A percentile compares a stretch with the other conserved stretches of the same genome.
Conservation (phyloP, 2,113 vertebrate species). For the Antechinus stuartii region DNA sequence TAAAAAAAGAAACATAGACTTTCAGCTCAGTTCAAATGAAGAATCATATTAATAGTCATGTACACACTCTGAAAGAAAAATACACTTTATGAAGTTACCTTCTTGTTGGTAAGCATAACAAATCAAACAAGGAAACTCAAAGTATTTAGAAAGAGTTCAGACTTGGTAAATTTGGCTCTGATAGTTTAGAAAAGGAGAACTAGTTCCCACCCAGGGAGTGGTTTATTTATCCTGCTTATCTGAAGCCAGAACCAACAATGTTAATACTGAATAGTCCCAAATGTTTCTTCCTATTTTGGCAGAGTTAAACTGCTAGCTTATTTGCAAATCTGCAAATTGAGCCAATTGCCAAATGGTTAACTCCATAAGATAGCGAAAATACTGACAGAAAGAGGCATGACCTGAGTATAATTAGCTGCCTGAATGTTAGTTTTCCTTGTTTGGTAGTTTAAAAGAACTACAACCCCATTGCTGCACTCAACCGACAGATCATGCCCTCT, state of each 20-base stretch:
- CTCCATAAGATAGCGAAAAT: neutral
- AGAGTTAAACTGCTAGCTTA: neutral
- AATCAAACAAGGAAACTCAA: conserved; percentile 24
- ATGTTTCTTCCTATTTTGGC: conserved; percentile 1
- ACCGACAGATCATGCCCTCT: neutral
- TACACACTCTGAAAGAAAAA: neutral
- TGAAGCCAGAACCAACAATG: conserved; percentile 4
- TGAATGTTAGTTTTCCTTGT: neutral
- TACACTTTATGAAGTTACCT: neutral
- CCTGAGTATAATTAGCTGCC: neutral
- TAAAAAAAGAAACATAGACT: neutral
- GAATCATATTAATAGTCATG: neutral
- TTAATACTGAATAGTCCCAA: neutral
- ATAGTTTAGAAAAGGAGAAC: conserved; percentile 4
- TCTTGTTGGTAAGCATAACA: neutral
- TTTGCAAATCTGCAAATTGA: neutral
- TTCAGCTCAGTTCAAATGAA: neutral
- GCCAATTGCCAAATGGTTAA: neutral
- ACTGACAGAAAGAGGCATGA: neutral
- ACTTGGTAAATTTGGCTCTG: neutral
- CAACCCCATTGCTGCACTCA: neutral
- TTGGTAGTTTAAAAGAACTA: neutral
- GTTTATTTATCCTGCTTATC: conserved; percentile 28
- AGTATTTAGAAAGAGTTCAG: neutral
- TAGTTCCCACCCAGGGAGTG: conserved; percentile 11